Evolutionary conservation across 2,888 invertebrate genomes (phyloP), one percentile per base, ranked within the genome.

Genomic region (Neria commutata): DNA sequence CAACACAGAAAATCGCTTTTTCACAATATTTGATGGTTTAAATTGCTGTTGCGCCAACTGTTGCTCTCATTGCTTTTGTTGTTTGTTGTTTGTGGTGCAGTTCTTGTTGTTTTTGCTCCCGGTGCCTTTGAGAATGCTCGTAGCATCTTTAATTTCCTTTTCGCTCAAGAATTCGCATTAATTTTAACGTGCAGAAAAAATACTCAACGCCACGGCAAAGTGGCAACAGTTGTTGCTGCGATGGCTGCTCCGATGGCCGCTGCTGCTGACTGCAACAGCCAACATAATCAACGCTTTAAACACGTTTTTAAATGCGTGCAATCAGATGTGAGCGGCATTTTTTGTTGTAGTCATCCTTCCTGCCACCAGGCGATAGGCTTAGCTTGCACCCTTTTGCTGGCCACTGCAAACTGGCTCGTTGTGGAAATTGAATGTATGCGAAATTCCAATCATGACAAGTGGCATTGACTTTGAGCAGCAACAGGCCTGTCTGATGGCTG

Each of bases 81-180:
- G 37, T n/a, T 14, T n/a, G 4, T 3, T n/a, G n/a, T n/a, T n/a
- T n/a, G n/a, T n/a, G n/a, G n/a, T n/a, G n/a, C n/a, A n/a, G n/a
- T n/a, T n/a, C n/a, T n/a, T n/a, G n/a, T n/a, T n/a, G n/a, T n/a
- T n/a, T n/a, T n/a, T n/a, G n/a, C n/a, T n/a, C n/a, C n/a, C n/a
- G n/a, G n/a, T n/a, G n/a, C n/a, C n/a, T n/a, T n/a, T n/a, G n/a
- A n/a, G n/a, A n/a, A n/a, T n/a, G n/a, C n/a, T n/a, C n/a, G n/a
- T n/a, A n/a, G n/a, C n/a, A n/a, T 53, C n/a, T n/a, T n/a, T n/a
- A n/a, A n/a, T n/a, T n/a, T n/a, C n/a, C n/a, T 21, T 42, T 42
- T 10, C 49, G 62, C 64, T 53, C 23, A 68, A 71, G 73, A 75
- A 73, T 75, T 74, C 73, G 68, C 73, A 73, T 73, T 73, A 71